Evolutionary conservation across 1,140 invertebrate species (phyloP).

Genomic region (Monomorium pharaonis): DNA sequence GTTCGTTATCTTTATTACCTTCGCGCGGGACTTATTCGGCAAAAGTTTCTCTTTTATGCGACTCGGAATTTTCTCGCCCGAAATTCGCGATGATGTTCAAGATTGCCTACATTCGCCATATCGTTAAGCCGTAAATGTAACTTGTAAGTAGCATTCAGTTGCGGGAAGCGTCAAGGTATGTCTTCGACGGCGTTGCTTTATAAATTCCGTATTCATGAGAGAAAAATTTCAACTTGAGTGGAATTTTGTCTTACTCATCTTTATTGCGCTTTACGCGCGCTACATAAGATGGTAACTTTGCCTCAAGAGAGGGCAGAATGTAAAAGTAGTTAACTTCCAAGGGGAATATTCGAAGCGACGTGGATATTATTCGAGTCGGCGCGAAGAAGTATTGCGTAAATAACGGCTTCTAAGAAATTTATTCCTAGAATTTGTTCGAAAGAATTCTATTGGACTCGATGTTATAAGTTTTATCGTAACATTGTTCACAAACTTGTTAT

Average conservation of each 20-base stretch:
- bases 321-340: conserved; percentile 57
- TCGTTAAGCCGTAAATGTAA: conserved; percentile 35
- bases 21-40: background rate
- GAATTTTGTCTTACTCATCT: conserved; percentile 26
- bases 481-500: conserved; percentile 15
- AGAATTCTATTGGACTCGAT: conserved; percentile 37
- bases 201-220: conserved; percentile 50
- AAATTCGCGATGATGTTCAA: conserved; percentile 27
- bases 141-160: conserved; percentile 26
- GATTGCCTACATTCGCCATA: background rate
- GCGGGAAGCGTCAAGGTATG: background rate
- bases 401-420: conserved; percentile 38
- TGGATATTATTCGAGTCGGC: conserved; percentile 50
- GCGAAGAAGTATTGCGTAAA: conserved; percentile 27
- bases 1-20: conserved; percentile 41
- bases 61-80: conserved; percentile 9
- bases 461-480: conserved; percentile 46
- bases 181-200: conserved; percentile 8
- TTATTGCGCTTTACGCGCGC: conserved; percentile 44
- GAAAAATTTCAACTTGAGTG: conserved; percentile 43
- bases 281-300: conserved; percentile 39
- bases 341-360: conserved; percentile 54
- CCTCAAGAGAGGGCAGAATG: conserved; percentile 38
- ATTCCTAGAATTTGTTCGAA: conserved; percentile 40
- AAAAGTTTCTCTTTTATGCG: conserved; percentile 22